Evolutionary conservation across 1,140 invertebrate species (phyloP).

Genomic region (Drosophila sucinea): DNA sequence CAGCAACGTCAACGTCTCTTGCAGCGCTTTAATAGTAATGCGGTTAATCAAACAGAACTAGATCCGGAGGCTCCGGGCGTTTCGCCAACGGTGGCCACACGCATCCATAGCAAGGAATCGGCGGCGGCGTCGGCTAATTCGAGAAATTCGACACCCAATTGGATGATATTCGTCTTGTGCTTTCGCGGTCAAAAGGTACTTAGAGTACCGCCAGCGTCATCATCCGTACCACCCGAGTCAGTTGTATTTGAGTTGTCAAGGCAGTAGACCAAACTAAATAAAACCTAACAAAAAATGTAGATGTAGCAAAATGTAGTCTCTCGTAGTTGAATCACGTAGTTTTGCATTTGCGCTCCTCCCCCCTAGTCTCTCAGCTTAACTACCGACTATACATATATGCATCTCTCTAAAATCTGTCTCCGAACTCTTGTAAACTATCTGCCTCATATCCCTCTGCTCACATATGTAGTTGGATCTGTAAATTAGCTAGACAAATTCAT

Average conservation of each 20-base stretch:
- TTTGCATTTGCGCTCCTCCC: not conserved
- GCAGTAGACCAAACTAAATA: slow-evolving; percentile 67
- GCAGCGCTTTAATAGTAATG: slow-evolving; percentile 34
- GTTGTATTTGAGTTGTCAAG: slow-evolving; percentile 83
- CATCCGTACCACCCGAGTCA: slow-evolving; percentile 83
- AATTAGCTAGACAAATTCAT: not conserved
- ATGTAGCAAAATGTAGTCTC: slow-evolving; percentile 48
- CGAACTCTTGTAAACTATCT: not conserved
- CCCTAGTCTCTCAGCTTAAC: not conserved
- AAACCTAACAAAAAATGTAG: slow-evolving; percentile 42
- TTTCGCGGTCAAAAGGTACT: slow-evolving; percentile 83
- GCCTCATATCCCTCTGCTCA: not conserved
- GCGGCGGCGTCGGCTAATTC: not conserved
- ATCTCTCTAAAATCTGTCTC: not conserved
- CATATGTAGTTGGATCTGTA: not conserved
- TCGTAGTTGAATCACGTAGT: slow-evolving; percentile 1
- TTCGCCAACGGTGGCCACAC: slow-evolving; percentile 21
- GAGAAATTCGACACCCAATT: slow-evolving; percentile 47
- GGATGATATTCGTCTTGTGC: slow-evolving; percentile 73
- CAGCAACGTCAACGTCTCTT: slow-evolving; percentile 49
- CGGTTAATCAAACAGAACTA: slow-evolving; percentile 16
- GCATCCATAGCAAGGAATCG: slow-evolving; percentile 53
- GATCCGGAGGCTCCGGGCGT: slow-evolving; percentile 7
- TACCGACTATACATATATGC: not conserved
- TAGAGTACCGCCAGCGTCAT: slow-evolving; percentile 81